Conservation (phyloP, 2,888 invertebrate species). For the Macrosoma leucophasiata region DNA sequence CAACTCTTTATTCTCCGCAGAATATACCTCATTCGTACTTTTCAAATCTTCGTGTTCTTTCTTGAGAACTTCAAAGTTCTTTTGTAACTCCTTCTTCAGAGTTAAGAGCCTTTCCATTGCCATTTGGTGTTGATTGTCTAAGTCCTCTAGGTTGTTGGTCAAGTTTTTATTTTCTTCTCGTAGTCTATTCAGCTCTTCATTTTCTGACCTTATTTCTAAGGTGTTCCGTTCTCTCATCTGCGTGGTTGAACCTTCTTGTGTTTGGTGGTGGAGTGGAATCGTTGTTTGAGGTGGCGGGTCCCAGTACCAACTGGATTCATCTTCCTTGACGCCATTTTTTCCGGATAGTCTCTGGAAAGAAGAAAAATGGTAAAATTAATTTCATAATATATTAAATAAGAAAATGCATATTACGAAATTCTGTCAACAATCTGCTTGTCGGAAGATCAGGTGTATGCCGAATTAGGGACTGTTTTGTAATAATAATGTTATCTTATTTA, state of each 20-base stretch:
- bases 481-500: background rate
- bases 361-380: slow-evolving; percentile 24
- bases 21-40: slow-evolving; percentile 60
- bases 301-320: slow-evolving; percentile 73
- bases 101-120: slow-evolving; percentile 78
- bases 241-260: slow-evolving; percentile 61
- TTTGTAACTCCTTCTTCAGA: slow-evolving; percentile 71
- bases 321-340: slow-evolving; percentile 64
- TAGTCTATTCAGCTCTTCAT: slow-evolving; percentile 66
- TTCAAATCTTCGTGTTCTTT: slow-evolving; percentile 65
- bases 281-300: slow-evolving; percentile 54
- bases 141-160: slow-evolving; percentile 78
- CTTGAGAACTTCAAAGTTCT: slow-evolving; percentile 66
- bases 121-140: slow-evolving; percentile 83
- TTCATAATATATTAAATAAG: too few species aligned
- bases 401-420: too few species aligned
- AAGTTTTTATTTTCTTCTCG: slow-evolving; percentile 76
- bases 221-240: slow-evolving; percentile 47
- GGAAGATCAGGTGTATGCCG: slow-evolving; percentile 1
- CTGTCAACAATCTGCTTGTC: background rate
- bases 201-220: slow-evolving; percentile 29
- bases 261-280: slow-evolving; percentile 38
- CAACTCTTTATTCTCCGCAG: slow-evolving; percentile 57
- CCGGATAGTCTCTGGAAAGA: slow-evolving; percentile 59
- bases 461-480: slow-evolving; percentile 1